Evolutionary conservation across 2,113 vertebrate species (phyloP).

Genomic region (Nothoprocta perdicaria): DNA sequence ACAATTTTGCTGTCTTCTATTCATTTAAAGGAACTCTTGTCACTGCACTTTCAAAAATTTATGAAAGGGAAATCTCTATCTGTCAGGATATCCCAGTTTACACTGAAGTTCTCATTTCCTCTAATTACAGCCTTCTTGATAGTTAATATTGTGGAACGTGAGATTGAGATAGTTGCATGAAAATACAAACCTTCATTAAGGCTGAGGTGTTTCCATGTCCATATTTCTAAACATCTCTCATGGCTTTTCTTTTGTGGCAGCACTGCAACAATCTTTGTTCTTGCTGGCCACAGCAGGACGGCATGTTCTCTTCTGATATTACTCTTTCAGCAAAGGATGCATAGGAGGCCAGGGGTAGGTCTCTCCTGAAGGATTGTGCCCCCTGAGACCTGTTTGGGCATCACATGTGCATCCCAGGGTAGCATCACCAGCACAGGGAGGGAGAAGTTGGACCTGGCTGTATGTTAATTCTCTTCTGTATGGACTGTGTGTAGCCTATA

Average conservation of each 20-base stretch:
- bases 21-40: slow-evolving; percentile 4
- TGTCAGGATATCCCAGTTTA: background rate
- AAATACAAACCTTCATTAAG: slow-evolving; percentile 53
- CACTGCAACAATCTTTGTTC: background rate
- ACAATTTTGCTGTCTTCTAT: background rate
- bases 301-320: background rate
- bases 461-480: background rate
- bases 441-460: background rate
- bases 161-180: slow-evolving; percentile 11
- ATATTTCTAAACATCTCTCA: slow-evolving; percentile 24
- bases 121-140: background rate
- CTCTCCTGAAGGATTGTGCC: background rate
- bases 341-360: background rate
- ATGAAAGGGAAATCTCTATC: slow-evolving; percentile 9
- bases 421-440: background rate
- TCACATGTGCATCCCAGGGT: background rate
- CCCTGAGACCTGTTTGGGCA: background rate
- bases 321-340: background rate
- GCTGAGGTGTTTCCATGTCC: background rate
- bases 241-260: background rate
- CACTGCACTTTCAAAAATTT: background rate
- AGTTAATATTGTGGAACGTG: background rate
- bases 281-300: background rate
- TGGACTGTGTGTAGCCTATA: background rate
- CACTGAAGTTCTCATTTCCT: background rate